Base-by-base conservation (phyloP, 2,797 vertebrate genomes). In the Nyctibius grandis region DNA sequence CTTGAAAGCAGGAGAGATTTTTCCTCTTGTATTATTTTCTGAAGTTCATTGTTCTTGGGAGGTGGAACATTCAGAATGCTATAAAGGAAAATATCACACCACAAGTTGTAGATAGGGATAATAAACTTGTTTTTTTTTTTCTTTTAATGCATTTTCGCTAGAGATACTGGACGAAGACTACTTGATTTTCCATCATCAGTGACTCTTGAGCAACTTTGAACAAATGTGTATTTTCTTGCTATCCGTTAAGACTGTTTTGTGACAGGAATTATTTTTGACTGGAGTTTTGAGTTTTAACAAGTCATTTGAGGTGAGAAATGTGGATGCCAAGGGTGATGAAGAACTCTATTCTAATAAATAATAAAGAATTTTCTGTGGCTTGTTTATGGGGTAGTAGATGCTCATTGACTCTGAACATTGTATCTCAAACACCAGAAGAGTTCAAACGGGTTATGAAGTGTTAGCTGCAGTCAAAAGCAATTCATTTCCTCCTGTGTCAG, bases 1-100 rank as follows among this genome's bases (percentile, higher is more conserved):
- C 81, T 94, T 97, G 90, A 97, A 97, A 96, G 94, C 61, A 94
- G 91, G 56, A 88, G 40, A 72, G 34, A 74, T 94, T 95, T 93
- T 88, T 91, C 60, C 60, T 92, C 70, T 94, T 34, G 6, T 88
- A 75, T 94, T 95, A 91, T 95, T 96, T 97, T 97, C 84, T 96
- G 85, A 96, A 97, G 94, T 94, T 96, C 92, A 92, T 97, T 97
- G 94, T 97, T 98, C 96, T 97, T 96, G 57, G 88, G 72, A 91
- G 78, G 76, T 91, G n/a, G 95, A 96, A 96, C 87, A 94, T 85
- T 97, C 88, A 92, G 93, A 97, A 88, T 93, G 63, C 63, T 90
- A 21, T 92, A 86, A 97, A 97, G 87, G 78, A 92, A 97, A 97
- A 94, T 96, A 94, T 82, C 92, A 94, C 85, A 88, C 51, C 60